phyloP scores from a whole-genome alignment of 2,888 invertebrate genomes.

The Polia nebulosa region DNA sequence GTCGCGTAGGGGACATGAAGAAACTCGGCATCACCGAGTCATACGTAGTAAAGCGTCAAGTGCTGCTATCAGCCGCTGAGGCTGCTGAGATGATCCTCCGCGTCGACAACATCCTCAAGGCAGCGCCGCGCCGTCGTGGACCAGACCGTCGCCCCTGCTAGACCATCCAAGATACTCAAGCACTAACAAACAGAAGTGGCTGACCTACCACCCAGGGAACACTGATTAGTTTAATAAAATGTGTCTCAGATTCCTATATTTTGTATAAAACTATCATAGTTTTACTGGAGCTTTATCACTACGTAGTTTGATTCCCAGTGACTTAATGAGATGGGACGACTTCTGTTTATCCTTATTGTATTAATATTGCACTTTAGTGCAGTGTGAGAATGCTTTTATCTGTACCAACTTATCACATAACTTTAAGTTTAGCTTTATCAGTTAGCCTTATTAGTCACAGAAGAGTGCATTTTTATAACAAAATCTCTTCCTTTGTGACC shows the following conservation, averaged over 20 bases:
- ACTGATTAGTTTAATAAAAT: conserved; percentile 43
- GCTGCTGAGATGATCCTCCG: conserved; percentile 99
- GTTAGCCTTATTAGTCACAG: conserved; percentile 54
- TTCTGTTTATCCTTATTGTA: conserved; percentile 59
- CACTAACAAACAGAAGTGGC: conserved; percentile 53
- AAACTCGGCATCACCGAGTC: conserved; percentile 98
- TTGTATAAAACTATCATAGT: conserved; percentile 38
- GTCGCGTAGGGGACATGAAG: conserved; percentile 97
- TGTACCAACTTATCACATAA: conserved; percentile 58
- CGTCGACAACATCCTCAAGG: conserved; percentile 98
- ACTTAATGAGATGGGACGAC: conserved; percentile 27
- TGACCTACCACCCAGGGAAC: conserved; percentile 16
- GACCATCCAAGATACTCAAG: conserved; percentile 34
- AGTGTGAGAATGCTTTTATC: conserved; percentile 54
- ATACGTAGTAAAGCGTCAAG: conserved; percentile 98
- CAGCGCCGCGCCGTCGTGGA: conserved; percentile 96
- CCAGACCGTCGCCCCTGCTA: conserved; percentile 97
- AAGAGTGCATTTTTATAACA: conserved; percentile 45
- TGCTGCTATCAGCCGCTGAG: conserved; percentile 98
- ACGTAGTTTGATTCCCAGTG: conserved; percentile 2
- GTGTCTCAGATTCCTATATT: conserved; percentile 24
- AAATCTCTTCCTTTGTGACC: conserved; percentile 39
- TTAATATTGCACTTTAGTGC: conserved; percentile 49
- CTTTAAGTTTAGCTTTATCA: conserved; percentile 66
- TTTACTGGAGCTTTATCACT: conserved; percentile 19